Conservation (phyloP, 2,888 invertebrate genomes). For the Leucophenga maculata region DNA sequence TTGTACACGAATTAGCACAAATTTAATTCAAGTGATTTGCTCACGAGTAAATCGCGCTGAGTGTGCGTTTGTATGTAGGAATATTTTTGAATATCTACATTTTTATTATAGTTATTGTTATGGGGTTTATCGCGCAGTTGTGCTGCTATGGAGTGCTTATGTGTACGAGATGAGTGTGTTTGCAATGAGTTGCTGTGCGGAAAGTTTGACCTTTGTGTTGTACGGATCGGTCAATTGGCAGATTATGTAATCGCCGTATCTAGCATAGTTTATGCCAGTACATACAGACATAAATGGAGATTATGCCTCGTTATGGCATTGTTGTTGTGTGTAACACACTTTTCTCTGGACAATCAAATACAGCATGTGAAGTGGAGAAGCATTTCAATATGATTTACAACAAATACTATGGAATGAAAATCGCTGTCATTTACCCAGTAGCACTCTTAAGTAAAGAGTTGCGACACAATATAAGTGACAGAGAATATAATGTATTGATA, state of each 20-base stretch:
- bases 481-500: too few species aligned
- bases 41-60: neutral
- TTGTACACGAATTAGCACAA: conserved; percentile 44
- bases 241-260: conserved; percentile 56
- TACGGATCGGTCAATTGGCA: conserved; percentile 58
- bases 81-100: neutral
- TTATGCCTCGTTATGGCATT: neutral
- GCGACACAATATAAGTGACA: too few species aligned
- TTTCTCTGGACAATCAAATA: neutral
- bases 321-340: neutral
- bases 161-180: neutral
- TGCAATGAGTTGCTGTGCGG: neutral
- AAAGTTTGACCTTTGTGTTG: conserved; percentile 24
- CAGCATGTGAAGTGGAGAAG: too few species aligned
- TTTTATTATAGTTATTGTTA: too few species aligned
- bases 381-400: too few species aligned
- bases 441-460: too few species aligned
- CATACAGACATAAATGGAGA: neutral
- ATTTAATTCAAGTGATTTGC: conserved; percentile 17
- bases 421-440: too few species aligned
- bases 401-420: too few species aligned
- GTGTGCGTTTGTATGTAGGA: neutral
- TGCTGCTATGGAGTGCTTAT: neutral
- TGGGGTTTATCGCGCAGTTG: too few species aligned
- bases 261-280: conserved; percentile 12